These are phyloP conservation scores for Cosmia pyralina DNA, from an alignment of 2,888 invertebrate species.

Conservation along the genomic window DNA sequence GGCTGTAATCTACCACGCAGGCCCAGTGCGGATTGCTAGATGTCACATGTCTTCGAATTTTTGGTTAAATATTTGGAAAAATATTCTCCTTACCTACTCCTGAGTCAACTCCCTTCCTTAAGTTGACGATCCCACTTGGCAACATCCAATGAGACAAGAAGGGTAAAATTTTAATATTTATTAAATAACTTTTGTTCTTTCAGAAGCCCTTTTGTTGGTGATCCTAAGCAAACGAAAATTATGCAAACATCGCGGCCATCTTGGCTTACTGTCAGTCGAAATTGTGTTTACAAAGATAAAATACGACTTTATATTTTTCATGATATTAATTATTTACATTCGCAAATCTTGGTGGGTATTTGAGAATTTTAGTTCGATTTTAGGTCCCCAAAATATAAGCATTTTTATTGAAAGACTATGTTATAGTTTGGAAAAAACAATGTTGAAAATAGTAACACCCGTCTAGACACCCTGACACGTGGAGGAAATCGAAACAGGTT, in stretches of 20 bases:
- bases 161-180: conserved; percentile 47
- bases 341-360: no score
- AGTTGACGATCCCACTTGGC: neutral
- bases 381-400: no score
- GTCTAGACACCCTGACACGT: no score
- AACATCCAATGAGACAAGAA: neutral
- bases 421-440: no score
- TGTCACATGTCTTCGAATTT: no score
- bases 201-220: conserved; percentile 48
- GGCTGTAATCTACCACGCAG: no score
- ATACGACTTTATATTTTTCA: conserved; percentile 17
- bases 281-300: conserved; percentile 12
- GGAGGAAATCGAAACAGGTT: no score
- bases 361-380: no score
- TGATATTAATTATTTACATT: neutral
- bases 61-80: no score
- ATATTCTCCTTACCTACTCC: neutral
- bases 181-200: conserved; percentile 45
- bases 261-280: conserved; percentile 41
- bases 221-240: conserved; percentile 54
- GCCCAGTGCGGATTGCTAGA: no score
- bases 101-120: neutral
- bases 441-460: no score
- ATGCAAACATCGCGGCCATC: conserved; percentile 45
- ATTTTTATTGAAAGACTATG: no score